Percentiles rank a stretch among this genome's conserved stretches.
Evolutionary conservation across 2,888 invertebrate genomes (phyloP).

Genomic region (Pandemis heparana): DNA sequence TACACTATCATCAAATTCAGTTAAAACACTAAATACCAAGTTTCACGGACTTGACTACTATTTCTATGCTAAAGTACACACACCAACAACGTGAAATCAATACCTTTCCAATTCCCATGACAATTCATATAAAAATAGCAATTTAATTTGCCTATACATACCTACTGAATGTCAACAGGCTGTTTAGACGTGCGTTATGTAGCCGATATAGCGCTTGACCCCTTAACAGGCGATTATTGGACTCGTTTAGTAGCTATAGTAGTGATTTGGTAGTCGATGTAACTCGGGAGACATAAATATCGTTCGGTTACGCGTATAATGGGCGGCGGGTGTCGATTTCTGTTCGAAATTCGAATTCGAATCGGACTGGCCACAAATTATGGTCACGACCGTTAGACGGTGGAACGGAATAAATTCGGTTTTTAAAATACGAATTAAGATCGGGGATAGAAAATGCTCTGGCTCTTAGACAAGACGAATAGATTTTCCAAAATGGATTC

Average conservation of each 20-base stretch:
- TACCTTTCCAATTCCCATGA: slow-evolving; percentile 27
- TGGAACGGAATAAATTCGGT: slow-evolving; percentile 6
- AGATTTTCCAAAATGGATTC: neutral
- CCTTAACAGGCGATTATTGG: slow-evolving; percentile 14
- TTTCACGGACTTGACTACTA: neutral
- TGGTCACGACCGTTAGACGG: slow-evolving; percentile 3
- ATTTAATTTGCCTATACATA: slow-evolving; percentile 34
- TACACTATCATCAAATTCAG: neutral
- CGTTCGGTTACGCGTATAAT: slow-evolving; percentile 22
- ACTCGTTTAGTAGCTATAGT: slow-evolving; percentile 32
- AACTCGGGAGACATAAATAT: slow-evolving; percentile 25
- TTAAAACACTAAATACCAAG: neutral
- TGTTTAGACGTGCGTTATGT: slow-evolving; percentile 9
- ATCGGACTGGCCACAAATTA: slow-evolving; percentile 14
- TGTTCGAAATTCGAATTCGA: slow-evolving; percentile 12
- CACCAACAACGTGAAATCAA: slow-evolving; percentile 17
- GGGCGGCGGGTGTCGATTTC: slow-evolving; percentile 28
- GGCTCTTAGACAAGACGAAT: neutral
- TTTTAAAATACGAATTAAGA: neutral
- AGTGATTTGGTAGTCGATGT: slow-evolving; percentile 34
- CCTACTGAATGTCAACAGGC: slow-evolving; percentile 20
- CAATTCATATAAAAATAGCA: slow-evolving; percentile 30
- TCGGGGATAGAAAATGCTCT: neutral
- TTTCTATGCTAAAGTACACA: slow-evolving; percentile 14
- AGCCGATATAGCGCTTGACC: slow-evolving; percentile 15